Evolutionary conservation across 2,888 invertebrate genomes (phyloP).

Genomic region (Heliconius sara): DNA sequence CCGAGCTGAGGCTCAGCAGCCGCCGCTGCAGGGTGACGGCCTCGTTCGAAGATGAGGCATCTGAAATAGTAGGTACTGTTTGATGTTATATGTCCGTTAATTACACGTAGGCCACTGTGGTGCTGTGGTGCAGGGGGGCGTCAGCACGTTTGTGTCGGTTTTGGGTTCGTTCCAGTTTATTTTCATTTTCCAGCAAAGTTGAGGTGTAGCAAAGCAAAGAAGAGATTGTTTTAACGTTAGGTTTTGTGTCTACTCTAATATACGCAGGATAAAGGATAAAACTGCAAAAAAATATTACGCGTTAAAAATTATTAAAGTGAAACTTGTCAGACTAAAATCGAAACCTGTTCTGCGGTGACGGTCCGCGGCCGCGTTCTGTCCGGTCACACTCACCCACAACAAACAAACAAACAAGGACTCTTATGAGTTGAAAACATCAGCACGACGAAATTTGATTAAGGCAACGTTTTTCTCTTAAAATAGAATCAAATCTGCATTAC

Average conservation of each 20-base stretch:
- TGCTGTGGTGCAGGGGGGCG: neutral
- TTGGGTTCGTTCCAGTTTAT: neutral
- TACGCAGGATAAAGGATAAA: neutral
- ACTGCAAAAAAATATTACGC: neutral
- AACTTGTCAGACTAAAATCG: neutral
- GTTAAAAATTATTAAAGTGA: neutral
- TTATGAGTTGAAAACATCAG: too few species aligned
- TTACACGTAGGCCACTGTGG: neutral
- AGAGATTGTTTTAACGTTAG: neutral
- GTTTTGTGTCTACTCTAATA: neutral
- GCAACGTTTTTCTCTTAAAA: too few species aligned
- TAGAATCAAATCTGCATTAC: too few species aligned
- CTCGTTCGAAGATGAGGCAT: constrained; percentile 97
- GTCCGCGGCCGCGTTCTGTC: too few species aligned
- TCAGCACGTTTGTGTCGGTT: neutral
- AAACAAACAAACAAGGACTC: too few species aligned
- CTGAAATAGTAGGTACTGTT: constrained; percentile 76
- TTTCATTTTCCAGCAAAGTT: neutral
- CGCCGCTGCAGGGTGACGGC: constrained; percentile 96
- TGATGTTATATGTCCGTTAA: neutral
- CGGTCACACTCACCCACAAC: too few species aligned
- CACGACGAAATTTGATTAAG: too few species aligned
- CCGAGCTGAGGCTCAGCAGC: constrained; percentile 94
- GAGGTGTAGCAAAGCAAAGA: neutral
- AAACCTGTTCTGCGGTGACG: neutral